phyloP scores from a whole-genome alignment of 2,888 invertebrate genomes.

The Rotaria macrura region DNA sequence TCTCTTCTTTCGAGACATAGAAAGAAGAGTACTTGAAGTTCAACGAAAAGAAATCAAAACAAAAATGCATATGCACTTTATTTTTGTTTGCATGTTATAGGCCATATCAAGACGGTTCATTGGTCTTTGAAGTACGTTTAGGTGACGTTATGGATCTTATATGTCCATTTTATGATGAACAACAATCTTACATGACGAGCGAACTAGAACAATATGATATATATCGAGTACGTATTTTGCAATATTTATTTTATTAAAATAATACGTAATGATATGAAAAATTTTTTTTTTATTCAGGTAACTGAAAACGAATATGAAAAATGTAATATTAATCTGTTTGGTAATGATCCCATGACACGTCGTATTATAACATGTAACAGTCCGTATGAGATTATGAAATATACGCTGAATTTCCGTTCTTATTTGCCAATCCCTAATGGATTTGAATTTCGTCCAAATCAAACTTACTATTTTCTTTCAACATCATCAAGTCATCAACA shows the following conservation, averaged over 20 bases:
- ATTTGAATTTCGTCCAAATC: neutral
- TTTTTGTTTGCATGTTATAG: neutral
- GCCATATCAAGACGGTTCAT: slow-evolving; percentile 6
- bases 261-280: neutral
- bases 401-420: neutral
- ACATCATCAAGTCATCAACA: neutral
- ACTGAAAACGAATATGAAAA: neutral
- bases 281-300: neutral
- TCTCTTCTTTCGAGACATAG: neutral
- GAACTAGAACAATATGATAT: slow-evolving; percentile 17
- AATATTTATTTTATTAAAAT: neutral
- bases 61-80: neutral
- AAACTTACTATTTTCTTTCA: slow-evolving; percentile 1
- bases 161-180: slow-evolving; percentile 15
- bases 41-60: neutral
- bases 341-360: neutral
- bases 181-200: slow-evolving; percentile 15
- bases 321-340: neutral
- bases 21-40: no score
- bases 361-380: neutral
- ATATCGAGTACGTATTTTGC: neutral
- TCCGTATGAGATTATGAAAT: slow-evolving; percentile 17
- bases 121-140: neutral
- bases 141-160: slow-evolving; percentile 19
- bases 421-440: slow-evolving; percentile 6